Evolutionary conservation across 2,797 vertebrate genomes (phyloP).

Genomic region (Enteromius anoplus): DNA sequence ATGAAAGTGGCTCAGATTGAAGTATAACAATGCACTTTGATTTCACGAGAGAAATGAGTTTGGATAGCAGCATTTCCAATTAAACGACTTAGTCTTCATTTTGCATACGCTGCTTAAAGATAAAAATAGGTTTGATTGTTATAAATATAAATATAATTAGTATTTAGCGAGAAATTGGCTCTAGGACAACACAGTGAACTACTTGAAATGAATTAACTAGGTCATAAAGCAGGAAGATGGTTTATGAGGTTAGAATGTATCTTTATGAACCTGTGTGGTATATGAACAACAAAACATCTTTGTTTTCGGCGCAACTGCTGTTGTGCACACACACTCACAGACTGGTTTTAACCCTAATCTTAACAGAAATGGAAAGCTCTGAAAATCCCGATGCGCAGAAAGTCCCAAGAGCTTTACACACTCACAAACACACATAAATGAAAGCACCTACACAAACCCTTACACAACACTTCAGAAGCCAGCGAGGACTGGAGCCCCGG

Average conservation of each 20-base stretch:
- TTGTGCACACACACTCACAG: background rate
- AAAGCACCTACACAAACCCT: background rate
- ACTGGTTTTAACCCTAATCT: slow-evolving; percentile 2
- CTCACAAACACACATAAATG: slow-evolving; percentile 3
- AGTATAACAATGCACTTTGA: background rate
- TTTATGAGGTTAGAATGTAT: background rate
- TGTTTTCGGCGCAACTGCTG: background rate
- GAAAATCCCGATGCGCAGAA: slow-evolving; percentile 6
- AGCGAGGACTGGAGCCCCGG: background rate
- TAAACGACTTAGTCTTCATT: background rate
- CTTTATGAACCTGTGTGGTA: background rate
- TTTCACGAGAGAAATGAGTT: background rate
- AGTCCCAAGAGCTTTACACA: slow-evolving; percentile 75
- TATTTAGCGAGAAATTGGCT: background rate
- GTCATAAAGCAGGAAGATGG: background rate
- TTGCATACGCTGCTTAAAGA: background rate
- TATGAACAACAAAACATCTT: background rate
- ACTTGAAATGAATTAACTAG: slow-evolving; percentile 3
- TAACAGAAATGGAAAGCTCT: slow-evolving; percentile 23
- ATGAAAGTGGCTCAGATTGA: background rate
- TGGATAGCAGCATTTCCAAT: background rate
- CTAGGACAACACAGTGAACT: slow-evolving; percentile 6
- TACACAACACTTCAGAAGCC: slow-evolving; percentile 7
- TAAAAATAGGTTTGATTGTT: slow-evolving; percentile 3
- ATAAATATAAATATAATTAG: slow-evolving; percentile 14